These are phyloP conservation scores for Irena cyanogastra DNA, from an alignment of 2,113 vertebrate species.

Conservation along the genomic window DNA sequence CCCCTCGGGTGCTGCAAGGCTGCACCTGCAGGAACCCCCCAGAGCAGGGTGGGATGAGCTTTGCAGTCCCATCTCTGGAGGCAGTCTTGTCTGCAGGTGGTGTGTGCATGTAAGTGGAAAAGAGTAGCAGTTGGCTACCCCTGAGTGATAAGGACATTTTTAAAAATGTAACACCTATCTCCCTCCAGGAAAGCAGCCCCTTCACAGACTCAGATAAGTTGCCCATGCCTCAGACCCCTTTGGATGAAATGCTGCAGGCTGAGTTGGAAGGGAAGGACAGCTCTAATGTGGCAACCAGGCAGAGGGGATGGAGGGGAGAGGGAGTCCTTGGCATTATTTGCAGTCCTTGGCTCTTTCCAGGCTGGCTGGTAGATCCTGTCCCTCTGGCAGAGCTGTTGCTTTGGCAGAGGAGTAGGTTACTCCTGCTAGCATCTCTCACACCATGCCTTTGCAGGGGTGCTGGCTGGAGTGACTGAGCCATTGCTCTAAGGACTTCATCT, in stretches of 20 bases:
- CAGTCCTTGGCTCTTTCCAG: background rate
- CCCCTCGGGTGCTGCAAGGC: accelerated
- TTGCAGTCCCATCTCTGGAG: background rate
- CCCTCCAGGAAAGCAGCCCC: background rate
- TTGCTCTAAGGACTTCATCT: background rate
- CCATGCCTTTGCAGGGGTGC: background rate
- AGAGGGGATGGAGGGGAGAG: background rate
- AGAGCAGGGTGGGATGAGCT: background rate
- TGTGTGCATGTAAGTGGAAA: background rate
- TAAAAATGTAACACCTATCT: background rate
- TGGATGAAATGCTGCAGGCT: background rate
- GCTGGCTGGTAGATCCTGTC: background rate
- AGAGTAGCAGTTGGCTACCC: background rate
- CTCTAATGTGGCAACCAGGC: background rate
- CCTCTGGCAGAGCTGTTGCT: background rate
- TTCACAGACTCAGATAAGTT: background rate
- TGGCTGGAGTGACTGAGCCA: background rate
- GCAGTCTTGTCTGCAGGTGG: background rate
- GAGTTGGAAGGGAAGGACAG: background rate
- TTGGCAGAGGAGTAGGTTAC: background rate
- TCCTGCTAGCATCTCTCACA: accelerated
- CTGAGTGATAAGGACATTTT: background rate
- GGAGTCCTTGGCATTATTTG: background rate
- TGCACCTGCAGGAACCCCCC: accelerated
- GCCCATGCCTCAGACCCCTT: background rate